Evolutionary conservation across 2,888 invertebrate species (phyloP).

Genomic region (Torymus tubicola): DNA sequence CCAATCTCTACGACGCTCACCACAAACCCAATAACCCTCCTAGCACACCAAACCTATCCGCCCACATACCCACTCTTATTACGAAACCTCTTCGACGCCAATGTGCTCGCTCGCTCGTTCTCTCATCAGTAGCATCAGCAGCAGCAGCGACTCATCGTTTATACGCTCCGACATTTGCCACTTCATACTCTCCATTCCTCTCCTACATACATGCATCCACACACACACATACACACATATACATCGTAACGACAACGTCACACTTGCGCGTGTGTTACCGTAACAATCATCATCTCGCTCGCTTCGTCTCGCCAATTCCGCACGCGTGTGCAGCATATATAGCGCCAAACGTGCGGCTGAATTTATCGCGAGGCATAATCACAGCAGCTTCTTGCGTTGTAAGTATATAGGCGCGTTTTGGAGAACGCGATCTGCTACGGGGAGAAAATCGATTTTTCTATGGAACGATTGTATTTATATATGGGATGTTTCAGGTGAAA

Average conservation of each 20-base stretch:
- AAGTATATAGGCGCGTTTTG: not conserved
- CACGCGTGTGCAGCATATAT: constrained; percentile 1
- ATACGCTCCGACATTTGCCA: too few relatives aligned
- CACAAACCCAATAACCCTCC: too few relatives aligned
- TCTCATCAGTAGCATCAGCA: too few relatives aligned
- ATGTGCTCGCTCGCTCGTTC: too few relatives aligned
- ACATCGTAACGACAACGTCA: constrained; percentile 16
- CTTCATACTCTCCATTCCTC: too few relatives aligned
- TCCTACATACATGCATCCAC: too few relatives aligned
- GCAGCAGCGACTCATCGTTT: too few relatives aligned
- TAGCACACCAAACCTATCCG: too few relatives aligned
- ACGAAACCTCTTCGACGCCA: not conserved
- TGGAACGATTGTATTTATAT: not conserved
- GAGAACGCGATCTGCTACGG: too few relatives aligned
- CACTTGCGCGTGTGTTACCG: constrained; percentile 29
- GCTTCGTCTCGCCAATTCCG: constrained; percentile 17
- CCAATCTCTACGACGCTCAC: too few relatives aligned
- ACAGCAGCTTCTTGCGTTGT: not conserved
- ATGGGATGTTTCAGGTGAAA: too few relatives aligned
- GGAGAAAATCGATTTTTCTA: constrained; percentile 22
- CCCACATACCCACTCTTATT: not conserved
- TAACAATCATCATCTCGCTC: constrained; percentile 32
- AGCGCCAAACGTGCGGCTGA: not conserved
- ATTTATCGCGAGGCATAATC: constrained; percentile 32
- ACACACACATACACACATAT: not conserved